Base-by-base conservation (phyloP, 2,888 invertebrate species). In the Anthophora plumipes region DNA sequence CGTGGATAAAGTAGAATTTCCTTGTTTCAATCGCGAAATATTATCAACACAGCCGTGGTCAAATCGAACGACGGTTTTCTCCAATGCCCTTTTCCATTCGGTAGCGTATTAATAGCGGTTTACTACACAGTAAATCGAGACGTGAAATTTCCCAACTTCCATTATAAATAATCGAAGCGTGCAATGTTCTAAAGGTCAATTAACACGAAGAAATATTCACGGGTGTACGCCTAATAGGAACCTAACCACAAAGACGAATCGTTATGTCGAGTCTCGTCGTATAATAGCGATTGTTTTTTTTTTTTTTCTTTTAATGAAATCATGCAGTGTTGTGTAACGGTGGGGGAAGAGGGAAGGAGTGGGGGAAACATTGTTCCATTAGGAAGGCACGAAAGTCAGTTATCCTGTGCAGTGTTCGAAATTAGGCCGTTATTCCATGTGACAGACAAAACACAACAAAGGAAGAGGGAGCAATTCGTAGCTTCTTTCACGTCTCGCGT, bases 401-500 rank as follows among this genome's bases (percentile, higher is more conserved):
- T 41, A 20, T 43, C 6, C 31, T 8, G 11, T 0, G 9, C 8
- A 14, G 43, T 1, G 12, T 48, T n/a, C 3, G 0, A 50, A 31
- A 25, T 54, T 52, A 17, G 22, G 50, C 25, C 1, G 8, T 11
- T 52, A 52, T 43, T n/a, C 14, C 11, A 17, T 2, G 39, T 12
- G 12, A 43, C 31, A n/a, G 12, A 14, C 9, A 39, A 12, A 1
- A 20, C n/a, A 22, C 8, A 59, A 50, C 43, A 37, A 66, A 46
- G 39, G 59, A 68, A 64, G 46, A n/a, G n/a, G n/a, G 20, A n/a
- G 41, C 54, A 59, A 69, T 84, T 64, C 59, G 68, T 71, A 78
- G 72, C 63, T 86, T 83, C 82, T 70, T 79, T 81, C n/a, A 70
- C 78, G 77, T 83, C 72, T 82, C 74, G 82, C 54, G 76, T 77